phyloP scores from a whole-genome alignment of 1,140 invertebrate genomes.

The Solen grandis region DNA sequence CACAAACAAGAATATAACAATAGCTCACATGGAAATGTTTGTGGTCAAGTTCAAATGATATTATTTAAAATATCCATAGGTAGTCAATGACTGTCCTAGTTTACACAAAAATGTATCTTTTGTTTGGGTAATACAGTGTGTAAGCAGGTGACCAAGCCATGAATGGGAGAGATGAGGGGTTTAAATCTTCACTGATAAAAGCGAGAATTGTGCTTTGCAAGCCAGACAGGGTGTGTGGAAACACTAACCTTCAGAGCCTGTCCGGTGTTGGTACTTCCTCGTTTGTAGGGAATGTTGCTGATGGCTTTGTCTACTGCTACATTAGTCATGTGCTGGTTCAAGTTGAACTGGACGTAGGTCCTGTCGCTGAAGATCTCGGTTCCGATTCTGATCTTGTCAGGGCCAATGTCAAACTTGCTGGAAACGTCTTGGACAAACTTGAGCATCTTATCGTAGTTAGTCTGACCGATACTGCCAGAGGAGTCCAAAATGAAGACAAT shows the following conservation, averaged over 20 bases:
- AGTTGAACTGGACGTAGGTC: constrained; percentile 60
- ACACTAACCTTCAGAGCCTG: constrained; percentile 59
- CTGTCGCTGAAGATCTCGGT: constrained; percentile 63
- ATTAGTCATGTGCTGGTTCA: constrained; percentile 56
- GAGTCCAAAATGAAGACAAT: constrained; percentile 69
- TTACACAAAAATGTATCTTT: no score
- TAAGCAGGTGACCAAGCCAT: no score
- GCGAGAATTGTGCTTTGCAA: no score
- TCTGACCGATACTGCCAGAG: constrained; percentile 64
- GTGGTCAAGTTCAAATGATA: no score
- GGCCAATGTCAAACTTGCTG: constrained; percentile 61
- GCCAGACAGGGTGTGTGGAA: no score
- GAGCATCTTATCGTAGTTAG: constrained; percentile 68
- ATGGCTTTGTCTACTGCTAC: constrained; percentile 53
- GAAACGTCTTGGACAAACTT: constrained; percentile 61
- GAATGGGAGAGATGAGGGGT: no score
- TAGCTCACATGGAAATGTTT: no score
- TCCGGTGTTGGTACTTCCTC: constrained; percentile 67
- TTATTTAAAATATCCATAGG: no score
- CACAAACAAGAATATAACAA: no score
- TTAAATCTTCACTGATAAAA: no score
- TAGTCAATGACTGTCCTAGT: no score
- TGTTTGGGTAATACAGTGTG: no score
- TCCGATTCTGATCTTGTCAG: constrained; percentile 62
- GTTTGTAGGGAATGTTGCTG: constrained; percentile 61